Evolutionary conservation across 1,140 invertebrate genomes (phyloP), one percentile per base, ranked within the genome.

Genomic region (Coptotermes formosanus): DNA sequence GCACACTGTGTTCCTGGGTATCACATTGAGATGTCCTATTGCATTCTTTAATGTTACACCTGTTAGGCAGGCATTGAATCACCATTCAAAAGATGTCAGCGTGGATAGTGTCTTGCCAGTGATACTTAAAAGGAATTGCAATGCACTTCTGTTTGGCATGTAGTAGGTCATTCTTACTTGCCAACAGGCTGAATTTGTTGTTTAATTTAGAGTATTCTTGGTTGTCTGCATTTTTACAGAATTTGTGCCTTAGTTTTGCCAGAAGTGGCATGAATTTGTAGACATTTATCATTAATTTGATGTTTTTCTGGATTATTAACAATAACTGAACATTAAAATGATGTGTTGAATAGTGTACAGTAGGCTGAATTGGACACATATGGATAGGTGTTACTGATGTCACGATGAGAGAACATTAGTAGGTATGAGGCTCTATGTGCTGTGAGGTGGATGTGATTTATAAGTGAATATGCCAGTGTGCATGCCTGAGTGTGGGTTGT

Each of bases 11-110:
- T 91, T 96, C 85, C 92, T 97, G 85, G 89, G 90, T 84, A 93
- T 93, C 88, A 90, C 96, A 88, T 89, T 97, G 88, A 92, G 91
- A 86, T 93, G 93, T 88, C 94, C 95, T 43, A 94, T 95, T 91
- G 91, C 90, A 84, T 97, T 97, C 92, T 97, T 97, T 91, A 95
- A 96, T 91, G 92, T 91, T 82, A 95, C 94, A 88, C 96, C 96
- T 12, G 90, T 92, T 87, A 96, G 95, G 88, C 92, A 95, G 88
- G 93, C 96, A 88, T 90, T 97, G 87, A 95, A 94, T 91, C 92
- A 95, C 88, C 94, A 96, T 90, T 92, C 94, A 87, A 95, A 95
- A 92, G 96, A 96, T 91, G 91, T 95, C 87, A 92, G 93, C 85
- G 89, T 95, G 90, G 95, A 96, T 91, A 92, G 93, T 89, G 88